A percentile compares a stretch with the other conserved stretches of the same genome.
Evolutionary conservation across 1,140 invertebrate genomes (phyloP).

Genomic region (Atta cephalotes): DNA sequence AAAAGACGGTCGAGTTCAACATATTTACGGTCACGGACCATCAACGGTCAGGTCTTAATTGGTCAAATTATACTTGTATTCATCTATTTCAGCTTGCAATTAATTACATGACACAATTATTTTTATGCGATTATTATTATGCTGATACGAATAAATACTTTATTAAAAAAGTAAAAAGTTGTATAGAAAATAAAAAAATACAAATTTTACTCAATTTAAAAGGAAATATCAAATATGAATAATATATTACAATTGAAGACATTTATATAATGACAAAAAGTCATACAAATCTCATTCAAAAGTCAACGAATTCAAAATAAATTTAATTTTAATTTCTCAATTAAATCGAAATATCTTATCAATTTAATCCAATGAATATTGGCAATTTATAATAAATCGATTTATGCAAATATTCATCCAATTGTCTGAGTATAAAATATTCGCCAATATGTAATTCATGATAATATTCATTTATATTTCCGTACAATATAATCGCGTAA

Average conservation of each 20-base stretch:
- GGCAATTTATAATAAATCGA: not conserved
- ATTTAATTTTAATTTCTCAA: conserved; percentile 17
- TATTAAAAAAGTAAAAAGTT: not conserved
- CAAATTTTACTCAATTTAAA: not conserved
- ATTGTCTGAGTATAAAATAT: conserved; percentile 14
- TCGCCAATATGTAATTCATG: conserved; percentile 23
- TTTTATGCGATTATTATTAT: not conserved
- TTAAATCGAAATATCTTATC: conserved; percentile 20
- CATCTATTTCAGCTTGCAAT: conserved; percentile 8
- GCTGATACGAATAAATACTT: not conserved
- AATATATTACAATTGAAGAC: not conserved
- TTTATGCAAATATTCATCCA: conserved; percentile 8
- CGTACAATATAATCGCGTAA: conserved; percentile 25
- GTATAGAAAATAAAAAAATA: not conserved
- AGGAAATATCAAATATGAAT: conserved; percentile 13
- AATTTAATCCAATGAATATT: conserved; percentile 7
- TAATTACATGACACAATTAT: conserved; percentile 15
- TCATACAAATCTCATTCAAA: not conserved
- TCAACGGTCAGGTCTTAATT: conserved; percentile 42
- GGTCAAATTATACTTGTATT: conserved; percentile 36
- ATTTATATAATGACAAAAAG: not conserved
- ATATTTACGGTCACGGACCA: conserved; percentile 50
- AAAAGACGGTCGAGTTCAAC: conserved; percentile 17
- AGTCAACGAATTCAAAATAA: not conserved
- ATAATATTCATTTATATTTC: conserved; percentile 46